Evolutionary conservation across 2,113 vertebrate species (phyloP), one percentile per base, ranked within the genome.

Genomic region (Nerophis lumbriciformis): DNA sequence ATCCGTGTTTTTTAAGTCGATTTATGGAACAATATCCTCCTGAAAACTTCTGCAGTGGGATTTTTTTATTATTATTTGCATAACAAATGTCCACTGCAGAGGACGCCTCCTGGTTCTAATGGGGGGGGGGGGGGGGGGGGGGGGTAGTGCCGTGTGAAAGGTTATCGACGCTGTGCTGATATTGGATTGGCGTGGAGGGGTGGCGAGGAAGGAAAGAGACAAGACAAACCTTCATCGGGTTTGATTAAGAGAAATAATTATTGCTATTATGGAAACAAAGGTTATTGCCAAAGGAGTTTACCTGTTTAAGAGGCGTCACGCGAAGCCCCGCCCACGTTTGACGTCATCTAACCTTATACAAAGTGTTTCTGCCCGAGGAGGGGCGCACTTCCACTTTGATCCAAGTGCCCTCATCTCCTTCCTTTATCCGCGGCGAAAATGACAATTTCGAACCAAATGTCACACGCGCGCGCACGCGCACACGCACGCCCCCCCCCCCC

Each of bases 321-420:
- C 64, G 69, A 65, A 61, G 52, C 58, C 42, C 63, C 53, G 63
- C 73, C 64, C 61, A 36, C 73, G 54, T 79, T 83, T 87, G 79
- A 84, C 80, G 78, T 87, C 83, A 87, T 53, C 57, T 39, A 37
- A 56, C 66, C 67, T 75, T 63, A 66, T 53, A 65, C 66, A 75
- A 58, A 72, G 62, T 57, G 64, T 75, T 76, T 71, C 74, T 71
- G 59, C 56, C 68, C 50, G 7, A 42, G 72, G 71, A 70, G 67
- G 69, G 59, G 73, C 67, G 70, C 65, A 80, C 68, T 81, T 76
- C 78, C 66, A 38, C 76, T 78, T 78, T 82, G 77, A 85, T 85
- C 74, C 76, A 78, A 83, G 83, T 75, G 67, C 77, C 72, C 72
- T 55, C 58, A 45, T 69, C 69, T 44, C 47, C 65, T 75, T 21